Evolutionary conservation across 2,797 vertebrate genomes (phyloP), one percentile per base, ranked within the genome.

Genomic region (Helicolenus hilgendorfi): DNA sequence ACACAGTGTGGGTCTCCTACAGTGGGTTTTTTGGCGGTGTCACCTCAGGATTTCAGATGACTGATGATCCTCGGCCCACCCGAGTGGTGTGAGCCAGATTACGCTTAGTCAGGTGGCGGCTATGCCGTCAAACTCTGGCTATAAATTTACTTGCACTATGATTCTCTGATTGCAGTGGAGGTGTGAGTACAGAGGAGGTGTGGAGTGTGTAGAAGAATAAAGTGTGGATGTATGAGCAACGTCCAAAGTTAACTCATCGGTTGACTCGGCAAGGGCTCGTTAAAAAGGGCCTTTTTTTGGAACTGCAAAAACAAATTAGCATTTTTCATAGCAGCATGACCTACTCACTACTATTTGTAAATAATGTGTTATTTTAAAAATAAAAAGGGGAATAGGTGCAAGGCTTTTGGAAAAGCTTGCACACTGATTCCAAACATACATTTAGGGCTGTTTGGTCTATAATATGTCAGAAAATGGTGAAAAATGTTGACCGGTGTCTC

Each of bases 11-110:
- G 91, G 71, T 75, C 58, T 83, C 85, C 77, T 33, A 62, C 76
- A n/a, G 38, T 49, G 71, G 36, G 59, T 45, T 38, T 89, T 65
- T 77, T 72, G 81, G 62, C 53, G 76, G 36, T 4, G 68, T 84
- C 91, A 80, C 62, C 82, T 73, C 79, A 35, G 64, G 82, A 79
- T 92, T 86, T 89, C 35, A 68, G 38, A 38, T 76, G 64, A 85
- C 73, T 74, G 62, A 31, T 76, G 84, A 80, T 82, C 60, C 69
- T 65, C 67, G 36, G 76, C 68, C 78, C 89, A 83, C 83, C 75
- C 4, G 8, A 76, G 71, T 22, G 45, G 4, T 45, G 38, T 41
- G 60, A 63, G 79, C 29, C 77, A 55, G 63, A 77, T 83, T 55
- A 35, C 2, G 5, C 75, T 68, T 13, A 77, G 84, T 84, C 81